Base-by-base conservation (phyloP, 2,797 vertebrate species). In the Syngnathus acus region DNA sequence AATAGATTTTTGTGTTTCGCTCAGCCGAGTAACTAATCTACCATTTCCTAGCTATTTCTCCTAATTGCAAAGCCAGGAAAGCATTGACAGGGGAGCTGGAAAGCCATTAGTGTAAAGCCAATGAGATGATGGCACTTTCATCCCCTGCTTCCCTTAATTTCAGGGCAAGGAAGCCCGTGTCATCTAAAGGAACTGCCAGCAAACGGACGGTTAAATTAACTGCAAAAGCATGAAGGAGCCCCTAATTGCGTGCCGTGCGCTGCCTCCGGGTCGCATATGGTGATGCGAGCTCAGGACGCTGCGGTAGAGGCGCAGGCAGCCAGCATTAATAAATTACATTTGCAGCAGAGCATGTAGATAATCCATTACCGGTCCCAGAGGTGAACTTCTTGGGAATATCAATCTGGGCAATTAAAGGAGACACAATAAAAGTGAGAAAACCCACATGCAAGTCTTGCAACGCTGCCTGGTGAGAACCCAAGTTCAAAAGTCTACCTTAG, bases 251-350 rank as follows among this genome's bases (percentile, higher is more conserved):
- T 69, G n/a, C 70, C 77, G 76, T 42, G 21, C 78, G 73, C 68
- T 73, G 87, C 82, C 85, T 83, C 63, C 78, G 69, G 86, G 83
- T 85, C 71, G 62, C 73, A 64, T 43, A 51, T 73, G 76, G 77
- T 70, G 17, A 65, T 14, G 67, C 0, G 68, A 69, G 70, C 16
- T 5, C 4, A 57, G 69, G 13, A 68, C 67, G 38, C 67, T 60
- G 42, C 68, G 76, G 73, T 68, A 68, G 62, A 77, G 71, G 69
- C 67, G 64, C 72, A 78, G 75, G n/a, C 77, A 76, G 79, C 32
- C 78, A 55, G 76, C 68, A 68, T 85, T 82, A 86, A 89, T 84
- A 84, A 82, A 88, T 85, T 81, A 82, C 82, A 85, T 82, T 85
- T 79, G 85, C 76, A 85, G 82, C 78, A 69, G 80, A 78, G 79